A percentile compares a stretch with the other conserved stretches of the same genome.
phyloP scores from a whole-genome alignment of 2,113 vertebrate species.

The Microtus montanus region DNA sequence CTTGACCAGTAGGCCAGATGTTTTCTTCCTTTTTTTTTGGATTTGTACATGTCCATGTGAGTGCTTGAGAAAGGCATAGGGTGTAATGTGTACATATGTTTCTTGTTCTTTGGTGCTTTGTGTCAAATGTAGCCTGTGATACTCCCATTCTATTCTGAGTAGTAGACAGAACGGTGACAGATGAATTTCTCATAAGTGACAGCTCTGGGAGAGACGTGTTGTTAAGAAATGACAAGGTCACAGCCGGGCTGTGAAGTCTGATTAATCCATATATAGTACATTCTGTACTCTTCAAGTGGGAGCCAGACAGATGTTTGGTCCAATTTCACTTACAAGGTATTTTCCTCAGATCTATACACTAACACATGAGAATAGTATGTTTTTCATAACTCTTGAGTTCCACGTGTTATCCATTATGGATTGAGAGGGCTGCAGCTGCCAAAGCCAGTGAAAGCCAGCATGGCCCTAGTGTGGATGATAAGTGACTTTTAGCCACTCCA shows the following conservation, averaged over 20 bases:
- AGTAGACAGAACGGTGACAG: background rate
- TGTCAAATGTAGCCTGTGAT: background rate
- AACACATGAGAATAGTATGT: slow-evolving; percentile 1
- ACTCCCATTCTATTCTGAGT: slow-evolving; percentile 23
- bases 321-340: slow-evolving; percentile 58
- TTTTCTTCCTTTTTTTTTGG: slow-evolving; percentile 53
- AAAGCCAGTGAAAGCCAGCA: slow-evolving; percentile 20
- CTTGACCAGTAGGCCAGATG: background rate
- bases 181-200: slow-evolving; percentile 25
- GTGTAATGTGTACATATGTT: background rate
- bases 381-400: background rate
- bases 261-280: slow-evolving; percentile 73
- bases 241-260: slow-evolving; percentile 67
- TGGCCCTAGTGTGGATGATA: background rate
- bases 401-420: slow-evolving; percentile 67
- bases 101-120: slow-evolving; percentile 7
- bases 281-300: slow-evolving; percentile 76
- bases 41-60: background rate
- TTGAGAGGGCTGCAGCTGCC: background rate
- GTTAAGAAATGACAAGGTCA: slow-evolving; percentile 39
- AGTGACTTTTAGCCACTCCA: background rate
- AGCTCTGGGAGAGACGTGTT: slow-evolving; percentile 13
- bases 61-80: background rate
- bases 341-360: slow-evolving; percentile 60
- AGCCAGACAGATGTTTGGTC: slow-evolving; percentile 63